A percentile compares a stretch with the other conserved stretches of the same genome.
Conservation (phyloP, 1,140 invertebrate genomes). For the Drosophila sproati region DNA sequence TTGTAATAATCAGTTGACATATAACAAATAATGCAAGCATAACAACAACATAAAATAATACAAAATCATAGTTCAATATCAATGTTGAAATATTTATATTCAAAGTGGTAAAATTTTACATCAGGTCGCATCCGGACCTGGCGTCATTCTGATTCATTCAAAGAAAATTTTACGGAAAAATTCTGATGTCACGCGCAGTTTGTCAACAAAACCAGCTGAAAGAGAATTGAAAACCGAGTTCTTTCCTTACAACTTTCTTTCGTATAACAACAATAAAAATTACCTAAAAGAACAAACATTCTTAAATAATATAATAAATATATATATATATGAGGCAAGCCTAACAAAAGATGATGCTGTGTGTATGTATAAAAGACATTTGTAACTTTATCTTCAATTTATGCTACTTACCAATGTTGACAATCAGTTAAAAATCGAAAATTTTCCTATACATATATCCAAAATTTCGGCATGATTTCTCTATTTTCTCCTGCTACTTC, state of each 20-base stretch:
- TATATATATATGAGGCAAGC: slow-evolving; percentile 50
- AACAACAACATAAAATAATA: slow-evolving; percentile 20
- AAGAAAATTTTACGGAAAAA: slow-evolving; percentile 75
- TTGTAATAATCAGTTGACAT: slow-evolving; percentile 17
- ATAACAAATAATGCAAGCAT: slow-evolving; percentile 26
- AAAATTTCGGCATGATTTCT: slow-evolving; percentile 62
- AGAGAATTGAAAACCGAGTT: slow-evolving; percentile 50
- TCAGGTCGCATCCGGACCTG: slow-evolving; percentile 4
- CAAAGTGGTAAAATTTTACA: slow-evolving; percentile 77
- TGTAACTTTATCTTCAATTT: slow-evolving; percentile 20
- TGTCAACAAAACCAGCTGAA: slow-evolving; percentile 76
- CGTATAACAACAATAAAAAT: slow-evolving; percentile 36
- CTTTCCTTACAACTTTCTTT: slow-evolving; percentile 50
- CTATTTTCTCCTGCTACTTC: slow-evolving; percentile 39
- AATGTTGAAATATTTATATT: slow-evolving; percentile 57
- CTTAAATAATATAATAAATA: slow-evolving; percentile 23
- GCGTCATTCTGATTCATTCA: slow-evolving; percentile 27
- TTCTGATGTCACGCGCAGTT: slow-evolving; percentile 80
- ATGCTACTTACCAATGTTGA: slow-evolving; percentile 33
- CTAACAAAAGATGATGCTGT: slow-evolving; percentile 40
- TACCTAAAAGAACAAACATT: slow-evolving; percentile 6
- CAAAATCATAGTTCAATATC: slow-evolving; percentile 3
- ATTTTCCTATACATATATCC: slow-evolving; percentile 28
- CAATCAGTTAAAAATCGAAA: slow-evolving; percentile 38
- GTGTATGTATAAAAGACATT: slow-evolving; percentile 64